Evolutionary conservation across 2,888 invertebrate genomes (phyloP), one percentile per base, ranked within the genome.

Genomic region (Mesoligia furuncula): DNA sequence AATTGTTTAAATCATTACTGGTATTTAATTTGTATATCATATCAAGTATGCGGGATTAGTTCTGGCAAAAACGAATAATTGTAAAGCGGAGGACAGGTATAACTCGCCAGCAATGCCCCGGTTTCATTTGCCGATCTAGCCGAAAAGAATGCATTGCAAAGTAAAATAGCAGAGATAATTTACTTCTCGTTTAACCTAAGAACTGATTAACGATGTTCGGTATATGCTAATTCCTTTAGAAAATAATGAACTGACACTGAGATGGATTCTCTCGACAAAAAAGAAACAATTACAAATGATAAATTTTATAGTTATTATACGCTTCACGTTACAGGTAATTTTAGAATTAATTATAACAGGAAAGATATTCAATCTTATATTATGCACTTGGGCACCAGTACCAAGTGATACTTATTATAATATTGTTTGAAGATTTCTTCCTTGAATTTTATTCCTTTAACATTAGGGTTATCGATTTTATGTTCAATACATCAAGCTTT

Each of bases 1-100:
- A 61, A 73, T 75, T 78, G 77, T 84, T 75, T 68, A 62, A 72
- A 79, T 65, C 61, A 64, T 72, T 62, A 67, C 71, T 82, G 59
- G 59, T 64, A 75, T 79, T 81, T 67, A 59, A 83, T 79, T 82
- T 80, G 4, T 69, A 79, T 83, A 83, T 77, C 73, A 62, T 70
- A 80, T 61, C 66, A 73, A 67, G 66, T 73, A 76, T 70, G 73
- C 76, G 78, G 62, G 85, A 80, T 81, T 77, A 27, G 69, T 59
- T 75, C 20, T 59, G 17, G 65, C 48, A 59, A 61, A 77, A 85
- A 81, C 51, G 11, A 68, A 64, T 76, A 80, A n/a, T n/a, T 77
- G 78, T 66, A 71, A 81, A 78, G 42, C 59, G 71, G 62, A 64
- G 69, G 73, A 54, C 59, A 73, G 64, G 71, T 72, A n/a, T n/a